Conservation (phyloP, 37 sponge, comb jelly and placozoan species). For the Aplysina aerophoba region DNA sequence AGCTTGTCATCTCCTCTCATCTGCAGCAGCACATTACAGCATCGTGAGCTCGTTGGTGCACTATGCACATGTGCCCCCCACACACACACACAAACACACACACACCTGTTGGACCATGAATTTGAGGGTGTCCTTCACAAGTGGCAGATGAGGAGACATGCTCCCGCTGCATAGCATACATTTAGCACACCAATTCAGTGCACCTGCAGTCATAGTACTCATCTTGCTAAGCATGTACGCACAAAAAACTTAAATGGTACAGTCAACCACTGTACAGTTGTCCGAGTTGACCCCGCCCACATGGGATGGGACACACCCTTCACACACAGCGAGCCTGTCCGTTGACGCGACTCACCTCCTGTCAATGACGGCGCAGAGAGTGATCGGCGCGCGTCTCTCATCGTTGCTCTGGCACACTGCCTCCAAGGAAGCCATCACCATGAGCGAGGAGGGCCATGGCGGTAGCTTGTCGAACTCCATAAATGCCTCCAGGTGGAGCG, state of each 20-base stretch:
- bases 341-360: conserved; percentile 58
- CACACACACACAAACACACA: not conserved
- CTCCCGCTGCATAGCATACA: conserved; percentile 70
- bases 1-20: conserved; percentile 83
- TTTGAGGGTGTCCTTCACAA: conserved; percentile 81
- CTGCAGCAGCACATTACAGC: conserved; percentile 18
- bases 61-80: not conserved
- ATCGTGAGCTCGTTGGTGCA: not conserved
- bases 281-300: too few relatives aligned
- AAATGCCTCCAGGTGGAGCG: conserved; percentile 51
- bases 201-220: too few relatives aligned
- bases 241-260: too few relatives aligned
- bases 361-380: conserved; percentile 93
- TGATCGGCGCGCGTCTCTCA: conserved; percentile 81
- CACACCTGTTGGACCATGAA: conserved; percentile 85
- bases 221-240: too few relatives aligned
- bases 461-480: conserved; percentile 72
- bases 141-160: conserved; percentile 89
- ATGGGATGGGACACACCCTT: too few relatives aligned
- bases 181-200: not conserved
- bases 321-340: too few relatives aligned
- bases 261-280: too few relatives aligned
- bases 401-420: conserved; percentile 61
- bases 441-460: conserved; percentile 33
- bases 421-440: conserved; percentile 66